Conservation (phyloP, 2,888 invertebrate genomes). For the Pollenia amentaria region DNA sequence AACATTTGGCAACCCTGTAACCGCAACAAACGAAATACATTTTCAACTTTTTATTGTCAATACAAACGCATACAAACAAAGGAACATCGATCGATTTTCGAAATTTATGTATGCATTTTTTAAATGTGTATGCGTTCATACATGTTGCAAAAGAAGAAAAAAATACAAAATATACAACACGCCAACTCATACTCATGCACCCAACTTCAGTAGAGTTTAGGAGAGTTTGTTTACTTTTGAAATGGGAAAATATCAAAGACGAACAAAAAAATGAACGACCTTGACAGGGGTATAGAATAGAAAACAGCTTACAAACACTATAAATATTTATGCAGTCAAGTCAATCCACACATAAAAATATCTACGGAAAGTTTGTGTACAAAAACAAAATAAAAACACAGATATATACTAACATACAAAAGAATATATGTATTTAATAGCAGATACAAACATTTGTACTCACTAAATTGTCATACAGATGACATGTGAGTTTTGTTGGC, state of each 20-base stretch:
- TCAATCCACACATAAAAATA: background rate
- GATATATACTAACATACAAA: background rate
- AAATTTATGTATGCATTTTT: background rate
- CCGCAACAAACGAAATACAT: no score
- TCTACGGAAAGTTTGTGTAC: conserved; percentile 1
- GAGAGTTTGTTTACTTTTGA: conserved; percentile 28
- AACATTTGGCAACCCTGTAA: no score
- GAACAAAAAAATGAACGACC: conserved; percentile 28
- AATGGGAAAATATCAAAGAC: conserved; percentile 22
- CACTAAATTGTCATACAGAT: background rate
- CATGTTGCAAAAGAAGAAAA: conserved; percentile 5
- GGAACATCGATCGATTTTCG: no score
- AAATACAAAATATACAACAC: conserved; percentile 16
- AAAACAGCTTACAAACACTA: background rate
- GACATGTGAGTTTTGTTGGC: background rate
- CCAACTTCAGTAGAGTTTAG: background rate
- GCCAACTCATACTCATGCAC: background rate
- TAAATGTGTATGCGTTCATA: background rate
- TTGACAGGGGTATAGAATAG: conserved; percentile 35
- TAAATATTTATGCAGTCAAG: background rate
- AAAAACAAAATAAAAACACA: background rate
- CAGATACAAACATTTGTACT: no score
- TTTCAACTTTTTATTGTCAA: no score
- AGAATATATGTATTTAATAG: no score
- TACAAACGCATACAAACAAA: no score